Evolutionary conservation across 2,113 vertebrate genomes (phyloP).

Genomic region (Hippocampus guttulatus): DNA sequence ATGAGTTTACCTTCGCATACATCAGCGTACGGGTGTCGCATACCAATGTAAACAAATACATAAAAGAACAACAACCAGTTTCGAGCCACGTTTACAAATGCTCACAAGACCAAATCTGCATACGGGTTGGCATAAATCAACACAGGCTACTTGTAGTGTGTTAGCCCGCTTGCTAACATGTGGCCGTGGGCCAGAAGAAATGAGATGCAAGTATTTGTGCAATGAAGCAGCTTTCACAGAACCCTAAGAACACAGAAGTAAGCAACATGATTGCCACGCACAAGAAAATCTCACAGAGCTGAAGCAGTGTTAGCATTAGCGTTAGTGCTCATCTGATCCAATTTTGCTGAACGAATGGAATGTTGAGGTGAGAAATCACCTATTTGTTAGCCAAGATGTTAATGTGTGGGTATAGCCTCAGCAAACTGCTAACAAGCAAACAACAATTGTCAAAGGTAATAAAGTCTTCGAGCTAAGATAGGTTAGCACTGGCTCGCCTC

Average conservation of each 20-base stretch:
- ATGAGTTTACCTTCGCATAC: slow-evolving; percentile 71
- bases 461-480: no score
- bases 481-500: no score
- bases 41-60: slow-evolving; percentile 43
- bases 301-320: background rate
- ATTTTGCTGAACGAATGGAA: no score
- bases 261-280: background rate
- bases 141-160: background rate
- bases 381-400: background rate
- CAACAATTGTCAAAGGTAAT: no score
- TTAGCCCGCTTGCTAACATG: background rate
- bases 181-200: background rate
- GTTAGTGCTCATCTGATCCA: background rate
- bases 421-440: no score
- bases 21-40: slow-evolving; percentile 63
- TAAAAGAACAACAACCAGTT: slow-evolving; percentile 29
- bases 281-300: background rate
- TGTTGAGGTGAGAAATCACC: background rate
- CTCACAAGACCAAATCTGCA: slow-evolving; percentile 60
- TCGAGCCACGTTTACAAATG: slow-evolving; percentile 41
- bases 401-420: background rate
- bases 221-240: background rate
- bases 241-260: background rate
- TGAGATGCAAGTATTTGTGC: background rate
- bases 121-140: slow-evolving; percentile 67